Conservation (phyloP, 92 coral and sea anemone genomes). For the Parazoanthus darwini region DNA sequence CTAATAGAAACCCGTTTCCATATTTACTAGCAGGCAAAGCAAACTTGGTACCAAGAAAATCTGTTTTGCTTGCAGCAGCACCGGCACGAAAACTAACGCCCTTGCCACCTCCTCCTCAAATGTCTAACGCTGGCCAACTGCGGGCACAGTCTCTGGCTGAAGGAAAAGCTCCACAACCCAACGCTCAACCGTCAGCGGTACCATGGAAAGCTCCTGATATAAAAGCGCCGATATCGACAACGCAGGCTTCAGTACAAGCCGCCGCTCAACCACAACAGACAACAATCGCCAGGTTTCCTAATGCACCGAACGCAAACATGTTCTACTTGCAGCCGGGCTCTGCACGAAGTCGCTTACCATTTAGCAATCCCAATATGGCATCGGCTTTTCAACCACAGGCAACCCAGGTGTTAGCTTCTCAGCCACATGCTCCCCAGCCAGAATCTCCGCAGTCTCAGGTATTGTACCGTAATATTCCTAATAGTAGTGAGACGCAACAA, state of each 20-base stretch:
- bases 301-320: not conserved
- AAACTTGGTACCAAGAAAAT: not conserved
- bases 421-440: not conserved
- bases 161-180: not conserved
- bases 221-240: constrained; percentile 28
- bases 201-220: not conserved
- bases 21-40: not conserved
- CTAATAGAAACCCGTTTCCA: not conserved
- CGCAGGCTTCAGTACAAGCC: constrained; percentile 23
- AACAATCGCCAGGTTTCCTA: not conserved
- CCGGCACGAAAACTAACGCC: not conserved
- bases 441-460: constrained; percentile 25
- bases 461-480: constrained; percentile 9
- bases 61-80: not conserved
- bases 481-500: not conserved
- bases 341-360: not conserved
- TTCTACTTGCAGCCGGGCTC: constrained; percentile 13
- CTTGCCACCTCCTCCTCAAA: not conserved
- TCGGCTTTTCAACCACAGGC: constrained; percentile 4
- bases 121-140: not conserved
- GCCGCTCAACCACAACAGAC: constrained; percentile 25
- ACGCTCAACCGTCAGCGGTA: not conserved
- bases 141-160: constrained; percentile 6
- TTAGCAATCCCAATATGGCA: not conserved
- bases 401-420: not conserved